Percentiles rank a stretch among this genome's conserved stretches.
Conservation (phyloP, 2,797 vertebrate genomes). For the Martes flavigula region DNA sequence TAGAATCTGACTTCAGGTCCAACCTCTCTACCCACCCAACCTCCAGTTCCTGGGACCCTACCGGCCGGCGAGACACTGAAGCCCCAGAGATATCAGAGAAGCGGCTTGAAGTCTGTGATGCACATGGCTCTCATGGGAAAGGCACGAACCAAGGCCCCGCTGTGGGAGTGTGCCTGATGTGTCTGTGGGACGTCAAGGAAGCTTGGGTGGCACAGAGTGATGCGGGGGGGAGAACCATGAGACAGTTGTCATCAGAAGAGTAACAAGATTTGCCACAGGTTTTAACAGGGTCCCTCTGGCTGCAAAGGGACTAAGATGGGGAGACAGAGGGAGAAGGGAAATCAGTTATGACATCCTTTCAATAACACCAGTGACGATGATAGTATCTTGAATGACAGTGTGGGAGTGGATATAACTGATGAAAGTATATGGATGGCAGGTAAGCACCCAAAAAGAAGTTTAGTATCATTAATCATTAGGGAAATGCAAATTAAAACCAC, state of each 20-base stretch:
- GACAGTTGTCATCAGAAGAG: not conserved
- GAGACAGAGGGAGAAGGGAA: not conserved
- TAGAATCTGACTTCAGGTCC: not conserved
- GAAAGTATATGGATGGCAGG: not conserved
- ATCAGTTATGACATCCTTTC: not conserved
- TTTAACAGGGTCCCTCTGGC: not conserved
- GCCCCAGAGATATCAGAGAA: not conserved
- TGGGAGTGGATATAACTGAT: not conserved
- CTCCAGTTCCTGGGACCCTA: not conserved
- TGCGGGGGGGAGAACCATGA: not conserved
- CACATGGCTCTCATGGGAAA: not conserved
- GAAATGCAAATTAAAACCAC: not conserved
- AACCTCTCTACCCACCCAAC: not conserved
- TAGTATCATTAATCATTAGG: not conserved
- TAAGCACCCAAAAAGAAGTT: not conserved
- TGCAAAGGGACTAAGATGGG: not conserved
- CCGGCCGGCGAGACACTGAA: not conserved
- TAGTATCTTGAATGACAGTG: not conserved
- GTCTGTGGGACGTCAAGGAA: not conserved
- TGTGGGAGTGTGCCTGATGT: not conserved
- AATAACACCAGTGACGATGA: not conserved
- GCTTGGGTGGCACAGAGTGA: not conserved
- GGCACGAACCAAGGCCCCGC: not conserved
- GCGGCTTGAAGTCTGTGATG: not conserved
- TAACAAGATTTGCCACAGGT: not conserved